Evolutionary conservation across 2,888 invertebrate species (phyloP), one percentile per base, ranked within the genome.

Genomic region (Conops quadrifasciatus): DNA sequence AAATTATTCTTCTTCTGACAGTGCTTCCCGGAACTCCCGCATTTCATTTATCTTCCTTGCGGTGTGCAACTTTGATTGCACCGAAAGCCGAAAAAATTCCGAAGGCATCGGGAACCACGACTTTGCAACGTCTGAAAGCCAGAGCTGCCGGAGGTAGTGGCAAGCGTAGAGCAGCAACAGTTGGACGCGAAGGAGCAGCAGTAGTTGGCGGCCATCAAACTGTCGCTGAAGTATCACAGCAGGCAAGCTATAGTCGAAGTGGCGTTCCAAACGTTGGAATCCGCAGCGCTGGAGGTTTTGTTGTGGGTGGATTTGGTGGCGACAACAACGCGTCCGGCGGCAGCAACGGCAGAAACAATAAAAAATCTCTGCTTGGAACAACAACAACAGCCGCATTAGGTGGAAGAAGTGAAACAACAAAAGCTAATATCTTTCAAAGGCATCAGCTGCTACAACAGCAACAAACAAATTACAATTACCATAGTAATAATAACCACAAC

Each of bases 61-160:
- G 74, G 77, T 80, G 81, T 82, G 82, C 83, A 82, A 79, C 75
- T 74, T 36, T 71, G 73, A 75, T 76, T 74, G 70, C 77, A 76
- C 77, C 71, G 71, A 73, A 75, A 77, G 4, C 80, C 77, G 79
- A 76, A 79, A 77, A 83, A 82, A 84, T 82, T 84, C 84, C 84
- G 71, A 82, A 84, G 74, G 78, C 84, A 79, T 78, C 77, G 80
- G 81, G 80, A 79, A 80, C 80, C 71, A 77, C 79, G 70, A 82
- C 80, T 77, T 81, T 84, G 76, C 82, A 84, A 77, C 84, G 83
- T 77, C 81, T 82, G 67, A 84, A 82, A 78, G 82, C 84, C 77
- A 82, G 82, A 78, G 82, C 83, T 76, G 78, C 84, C 75, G 82
- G 84, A 76, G 74, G 76, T 68, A 72, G 75, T 62, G 72, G 74